Conservation (phyloP, 2,888 invertebrate species). For the Phrixothrix hirtus region DNA sequence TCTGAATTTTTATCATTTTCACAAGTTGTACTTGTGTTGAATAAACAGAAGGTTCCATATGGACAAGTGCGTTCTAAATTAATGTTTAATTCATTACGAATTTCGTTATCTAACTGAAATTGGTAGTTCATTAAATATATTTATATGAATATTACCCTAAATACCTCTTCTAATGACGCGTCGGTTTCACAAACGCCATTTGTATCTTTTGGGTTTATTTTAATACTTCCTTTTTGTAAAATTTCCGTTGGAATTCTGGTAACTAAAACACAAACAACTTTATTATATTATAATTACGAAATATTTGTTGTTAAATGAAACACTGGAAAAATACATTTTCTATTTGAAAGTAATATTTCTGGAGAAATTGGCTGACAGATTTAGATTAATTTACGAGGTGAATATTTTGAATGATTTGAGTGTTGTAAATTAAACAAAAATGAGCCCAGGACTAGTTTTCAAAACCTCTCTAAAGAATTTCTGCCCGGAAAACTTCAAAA, state of each 20-base stretch:
- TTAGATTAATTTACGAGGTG: too few relatives aligned
- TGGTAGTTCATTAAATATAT: not conserved
- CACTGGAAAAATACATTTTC: too few relatives aligned
- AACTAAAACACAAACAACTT: slow-evolving; percentile 53
- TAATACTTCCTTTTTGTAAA: slow-evolving; percentile 57
- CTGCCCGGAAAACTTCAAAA: too few relatives aligned
- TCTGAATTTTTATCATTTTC: slow-evolving; percentile 35
- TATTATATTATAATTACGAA: too few relatives aligned
- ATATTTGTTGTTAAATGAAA: too few relatives aligned
- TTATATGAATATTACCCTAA: not conserved
- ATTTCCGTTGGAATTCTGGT: slow-evolving; percentile 58
- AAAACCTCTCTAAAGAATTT: too few relatives aligned
- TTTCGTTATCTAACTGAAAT: slow-evolving; percentile 45
- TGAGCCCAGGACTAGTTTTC: too few relatives aligned
- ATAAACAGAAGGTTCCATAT: slow-evolving; percentile 30
- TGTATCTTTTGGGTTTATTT: slow-evolving; percentile 50
- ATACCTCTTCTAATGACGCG: slow-evolving; percentile 6
- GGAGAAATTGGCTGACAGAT: too few relatives aligned
- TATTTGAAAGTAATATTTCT: too few relatives aligned
- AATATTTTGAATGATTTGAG: too few relatives aligned
- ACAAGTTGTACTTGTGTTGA: slow-evolving; percentile 34
- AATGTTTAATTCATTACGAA: slow-evolving; percentile 42
- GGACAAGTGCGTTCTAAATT: slow-evolving; percentile 36
- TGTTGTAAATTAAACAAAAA: too few relatives aligned
- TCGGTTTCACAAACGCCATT: slow-evolving; percentile 49